Percentiles rank a stretch among this genome's conserved stretches.
Evolutionary conservation across 2,113 vertebrate species (phyloP).

Genomic region (Jaculus jaculus): DNA sequence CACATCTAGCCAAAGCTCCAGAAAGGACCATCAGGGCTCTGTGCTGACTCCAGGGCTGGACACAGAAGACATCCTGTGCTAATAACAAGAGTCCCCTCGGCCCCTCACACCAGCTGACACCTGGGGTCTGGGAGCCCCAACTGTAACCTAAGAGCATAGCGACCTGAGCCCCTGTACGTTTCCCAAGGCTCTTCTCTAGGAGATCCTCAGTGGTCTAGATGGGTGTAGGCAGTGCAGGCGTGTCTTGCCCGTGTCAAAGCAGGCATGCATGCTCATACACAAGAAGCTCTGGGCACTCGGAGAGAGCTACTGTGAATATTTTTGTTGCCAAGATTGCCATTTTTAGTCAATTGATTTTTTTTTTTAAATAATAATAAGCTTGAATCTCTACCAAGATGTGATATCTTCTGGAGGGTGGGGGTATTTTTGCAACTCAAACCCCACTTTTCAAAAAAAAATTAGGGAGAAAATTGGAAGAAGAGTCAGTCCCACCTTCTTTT

Average conservation of each 20-base stretch:
- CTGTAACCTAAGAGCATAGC: not conserved
- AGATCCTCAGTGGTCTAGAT: not conserved
- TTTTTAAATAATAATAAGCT: constrained; percentile 36
- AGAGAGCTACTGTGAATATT: not conserved
- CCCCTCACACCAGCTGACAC: not conserved
- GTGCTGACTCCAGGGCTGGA: constrained; percentile 42
- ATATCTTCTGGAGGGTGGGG: not conserved
- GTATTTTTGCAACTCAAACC: constrained; percentile 11
- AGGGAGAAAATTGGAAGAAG: not conserved
- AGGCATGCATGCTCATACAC: not conserved
- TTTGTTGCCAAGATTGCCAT: constrained; percentile 14
- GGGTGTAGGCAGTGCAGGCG: not conserved
- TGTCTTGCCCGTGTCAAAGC: not conserved
- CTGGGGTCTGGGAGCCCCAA: not conserved
- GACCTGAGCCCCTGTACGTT: not conserved
- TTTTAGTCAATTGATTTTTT: constrained; percentile 23
- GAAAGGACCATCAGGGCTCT: constrained; percentile 52
- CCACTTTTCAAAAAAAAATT: not conserved
- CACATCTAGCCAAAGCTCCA: constrained; percentile 55
- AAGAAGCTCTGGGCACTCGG: not conserved
- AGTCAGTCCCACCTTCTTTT: not conserved
- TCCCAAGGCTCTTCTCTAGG: not conserved
- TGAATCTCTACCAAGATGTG: not conserved
- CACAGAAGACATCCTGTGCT: not conserved
- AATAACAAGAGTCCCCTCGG: not conserved